Conservation (phyloP, 2,113 vertebrate genomes). For the Psammodynastes pulverulentus region DNA sequence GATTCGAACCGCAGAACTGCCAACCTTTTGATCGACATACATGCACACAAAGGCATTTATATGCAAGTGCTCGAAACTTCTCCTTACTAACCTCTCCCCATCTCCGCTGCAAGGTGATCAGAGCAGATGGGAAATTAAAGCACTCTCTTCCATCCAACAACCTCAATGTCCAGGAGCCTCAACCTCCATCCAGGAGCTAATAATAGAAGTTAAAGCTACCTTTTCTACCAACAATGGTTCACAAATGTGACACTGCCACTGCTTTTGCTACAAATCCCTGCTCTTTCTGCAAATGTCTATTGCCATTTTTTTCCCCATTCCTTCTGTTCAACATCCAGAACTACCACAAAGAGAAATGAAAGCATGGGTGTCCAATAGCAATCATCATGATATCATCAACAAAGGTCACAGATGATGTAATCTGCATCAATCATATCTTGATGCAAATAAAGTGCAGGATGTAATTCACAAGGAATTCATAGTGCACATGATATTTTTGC, state of each 20-base stretch:
- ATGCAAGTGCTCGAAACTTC: neutral
- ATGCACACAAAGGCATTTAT: neutral
- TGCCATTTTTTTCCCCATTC: neutral
- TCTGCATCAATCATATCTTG: neutral
- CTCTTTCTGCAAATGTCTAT: neutral
- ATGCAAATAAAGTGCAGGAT: neutral
- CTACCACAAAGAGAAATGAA: neutral
- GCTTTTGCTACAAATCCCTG: neutral
- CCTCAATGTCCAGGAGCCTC: neutral
- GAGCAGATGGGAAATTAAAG: neutral
- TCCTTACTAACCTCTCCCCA: neutral
- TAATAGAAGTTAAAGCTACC: neutral
- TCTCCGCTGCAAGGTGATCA: neutral
- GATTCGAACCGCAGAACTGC: too few relatives aligned
- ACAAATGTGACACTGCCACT: neutral
- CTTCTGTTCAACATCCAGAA: neutral
- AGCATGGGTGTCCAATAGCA: neutral
- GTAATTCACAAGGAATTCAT: neutral
- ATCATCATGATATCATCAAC: neutral
- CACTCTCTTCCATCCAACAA: neutral
- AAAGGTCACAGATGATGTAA: neutral
- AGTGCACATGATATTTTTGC: neutral
- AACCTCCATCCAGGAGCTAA: neutral
- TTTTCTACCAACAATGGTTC: neutral
- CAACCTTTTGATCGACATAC: too few relatives aligned